Base-by-base conservation (phyloP, 2,113 vertebrate species). In the Glareola pratincola region DNA sequence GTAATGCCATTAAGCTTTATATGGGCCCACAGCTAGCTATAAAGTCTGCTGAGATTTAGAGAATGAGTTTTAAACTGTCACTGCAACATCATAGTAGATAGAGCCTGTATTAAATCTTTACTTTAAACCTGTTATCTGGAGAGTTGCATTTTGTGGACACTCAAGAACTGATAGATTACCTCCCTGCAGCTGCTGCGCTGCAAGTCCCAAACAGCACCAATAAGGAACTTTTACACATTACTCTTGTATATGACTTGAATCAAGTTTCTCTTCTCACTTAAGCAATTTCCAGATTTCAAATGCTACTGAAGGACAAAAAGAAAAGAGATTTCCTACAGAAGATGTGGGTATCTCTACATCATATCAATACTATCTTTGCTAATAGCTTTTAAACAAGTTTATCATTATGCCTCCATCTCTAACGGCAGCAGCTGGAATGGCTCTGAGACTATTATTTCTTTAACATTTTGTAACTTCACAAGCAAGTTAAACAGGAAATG, bases 1-100 rank as follows among this genome's bases (percentile, higher is more conserved):
- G 98, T 98, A 98, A 98, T 98, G 98, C 98, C 98, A 99, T 99
- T 98, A 99, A 99, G 99, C 99, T 99, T 99, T 99, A 98, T 98
- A 98, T 98, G 98, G 98, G 99, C 99, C 99, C 99, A 98, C 96
- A 97, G 98, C 98, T 98, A 96, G 98, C 99, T 98, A 98, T 98
- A 99, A 99, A 98, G 98, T 98, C 98, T 98, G 98, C 98, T 98
- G 98, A 99, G 99, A 99, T 99, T 98, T 98, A 98, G 98, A 99
- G 98, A 98, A 98, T 98, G 99, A 99, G 99, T 99, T 99, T 98
- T 99, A 99, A 99, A 99, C 98, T 99, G 99, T 99, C 98, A 98
- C 98, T 96, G 98, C 98, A 98, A 98, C 98, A 98, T 98, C 98
- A 98, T 18, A 97, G 98, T 97, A 98, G 98, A 98, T 98, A 98